Percentiles rank a stretch among this genome's conserved stretches.
Conservation (phyloP, 1,140 invertebrate species). For the Lasioglossum baleicum region DNA sequence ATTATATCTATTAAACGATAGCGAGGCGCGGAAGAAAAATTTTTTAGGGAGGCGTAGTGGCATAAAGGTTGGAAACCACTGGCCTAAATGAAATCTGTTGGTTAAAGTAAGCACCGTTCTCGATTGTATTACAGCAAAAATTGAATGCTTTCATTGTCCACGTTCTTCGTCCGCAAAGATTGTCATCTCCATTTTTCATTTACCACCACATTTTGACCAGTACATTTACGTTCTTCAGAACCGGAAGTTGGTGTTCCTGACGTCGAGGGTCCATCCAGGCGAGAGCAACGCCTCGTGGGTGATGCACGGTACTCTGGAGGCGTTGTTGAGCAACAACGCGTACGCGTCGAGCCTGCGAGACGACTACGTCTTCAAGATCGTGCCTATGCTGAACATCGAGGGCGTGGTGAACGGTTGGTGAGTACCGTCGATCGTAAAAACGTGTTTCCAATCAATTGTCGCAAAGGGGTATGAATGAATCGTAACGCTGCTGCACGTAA, state of each 20-base stretch:
- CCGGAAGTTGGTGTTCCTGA: constrained; percentile 87
- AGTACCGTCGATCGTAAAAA: constrained; percentile 70
- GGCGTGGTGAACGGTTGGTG: constrained; percentile 94
- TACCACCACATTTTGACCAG: no score
- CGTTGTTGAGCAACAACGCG: constrained; percentile 82
- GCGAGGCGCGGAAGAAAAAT: no score
- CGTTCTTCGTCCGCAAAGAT: no score
- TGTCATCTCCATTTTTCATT: no score
- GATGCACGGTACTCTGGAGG: constrained; percentile 90
- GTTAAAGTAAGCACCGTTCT: no score
- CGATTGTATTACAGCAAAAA: no score
- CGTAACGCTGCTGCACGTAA: constrained; percentile 2
- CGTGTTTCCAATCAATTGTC: no score
- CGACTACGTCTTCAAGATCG: constrained; percentile 91
- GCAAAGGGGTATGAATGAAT: background rate
- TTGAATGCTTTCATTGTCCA: no score
- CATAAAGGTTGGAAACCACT: no score
- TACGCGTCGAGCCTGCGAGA: constrained; percentile 83
- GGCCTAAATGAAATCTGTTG: no score
- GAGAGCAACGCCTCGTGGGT: constrained; percentile 95
- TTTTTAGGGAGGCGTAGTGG: no score
- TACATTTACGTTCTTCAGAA: constrained; percentile 76
- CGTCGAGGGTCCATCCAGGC: constrained; percentile 92
- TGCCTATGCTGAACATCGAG: constrained; percentile 94
- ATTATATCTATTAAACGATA: no score